A percentile compares a stretch with the other conserved stretches of the same genome.
phyloP scores from a whole-genome alignment of 2,113 vertebrate genomes.

The Tichodroma muraria region DNA sequence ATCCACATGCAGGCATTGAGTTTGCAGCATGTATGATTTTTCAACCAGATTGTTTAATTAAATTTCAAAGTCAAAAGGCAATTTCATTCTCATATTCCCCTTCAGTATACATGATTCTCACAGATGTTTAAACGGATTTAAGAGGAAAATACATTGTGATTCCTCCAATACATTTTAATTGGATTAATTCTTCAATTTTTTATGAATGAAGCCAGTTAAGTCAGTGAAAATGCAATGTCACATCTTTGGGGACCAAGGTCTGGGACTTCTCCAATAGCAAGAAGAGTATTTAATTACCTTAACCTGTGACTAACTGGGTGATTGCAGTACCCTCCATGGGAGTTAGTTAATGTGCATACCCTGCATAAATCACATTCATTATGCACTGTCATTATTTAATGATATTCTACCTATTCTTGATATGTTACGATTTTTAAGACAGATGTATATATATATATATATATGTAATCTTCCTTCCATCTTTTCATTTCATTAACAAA shows the following conservation, averaged over 20 bases:
- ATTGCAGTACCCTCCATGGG: neutral
- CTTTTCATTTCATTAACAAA: neutral
- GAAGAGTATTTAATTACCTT: slow-evolving; percentile 13
- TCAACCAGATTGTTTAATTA: neutral
- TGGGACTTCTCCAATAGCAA: neutral
- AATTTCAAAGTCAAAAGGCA: neutral
- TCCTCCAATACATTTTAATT: neutral
- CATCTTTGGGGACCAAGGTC: neutral
- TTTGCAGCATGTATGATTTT: neutral
- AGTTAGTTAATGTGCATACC: slow-evolving; percentile 10
- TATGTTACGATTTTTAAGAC: neutral
- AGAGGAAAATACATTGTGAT: neutral
- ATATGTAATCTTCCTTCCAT: neutral
- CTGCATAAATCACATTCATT: slow-evolving; percentile 17
- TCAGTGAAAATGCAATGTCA: neutral
- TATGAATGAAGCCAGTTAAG: neutral
- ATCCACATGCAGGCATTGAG: neutral
- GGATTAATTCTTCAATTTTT: neutral
- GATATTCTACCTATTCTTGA: neutral
- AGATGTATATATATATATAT: neutral
- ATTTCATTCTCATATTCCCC: neutral
- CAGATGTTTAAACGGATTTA: neutral
- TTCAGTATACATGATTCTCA: neutral
- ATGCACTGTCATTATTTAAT: slow-evolving; percentile 11
- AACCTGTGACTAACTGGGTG: slow-evolving; percentile 13